Evolutionary conservation across 2,888 invertebrate species (phyloP), one percentile per base, ranked within the genome.

Genomic region (Sympetrum striolatum): DNA sequence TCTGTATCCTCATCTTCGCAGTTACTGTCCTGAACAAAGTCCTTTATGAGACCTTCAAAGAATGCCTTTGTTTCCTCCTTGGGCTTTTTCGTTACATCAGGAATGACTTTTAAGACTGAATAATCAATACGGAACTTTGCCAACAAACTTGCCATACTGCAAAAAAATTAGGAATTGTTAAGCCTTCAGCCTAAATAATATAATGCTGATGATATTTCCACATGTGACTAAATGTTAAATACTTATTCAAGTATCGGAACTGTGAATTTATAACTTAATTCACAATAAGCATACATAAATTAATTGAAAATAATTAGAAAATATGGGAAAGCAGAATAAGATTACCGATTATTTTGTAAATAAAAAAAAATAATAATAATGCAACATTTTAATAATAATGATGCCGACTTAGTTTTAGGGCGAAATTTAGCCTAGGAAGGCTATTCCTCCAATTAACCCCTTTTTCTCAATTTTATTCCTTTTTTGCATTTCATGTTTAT

Each of bases 41-140:
- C 96, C 91, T 95, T 95, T 91, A 97, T 95, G 64, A 97, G 94
- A 53, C 96, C 95, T 92, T 97, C 96, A 93, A 98, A 98, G 92
- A 96, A 96, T 91, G 95, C 94, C 92, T 96, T 95, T 12, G 98
- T 98, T 80, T 96, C 96, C 2, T 96, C 95, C 91, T 96, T 95
- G 0, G 99, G 98, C 92, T 96, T 96, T 91, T 98, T 97, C 58
- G 96, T 97, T 91, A 98, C 96, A 92, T 98, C 98, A 91, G 98
- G 96, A 91, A 99, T 97, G 95, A 99, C 98, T 91, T 96, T 97
- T 92, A 99, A 95, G 92, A 98, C 97, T 0, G 98, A 97, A 94
- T 98, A 99, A 93, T 98, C 97, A 92, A 99, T 98, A 18, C 99
- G 96, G 95, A 99, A 99, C 94, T 99, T 99, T 0, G 97, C 96